A percentile compares a stretch with the other conserved stretches of the same genome.
Conservation (phyloP, 37 sponge, comb jelly and placozoan genomes). For the Oopsacas minuta region DNA sequence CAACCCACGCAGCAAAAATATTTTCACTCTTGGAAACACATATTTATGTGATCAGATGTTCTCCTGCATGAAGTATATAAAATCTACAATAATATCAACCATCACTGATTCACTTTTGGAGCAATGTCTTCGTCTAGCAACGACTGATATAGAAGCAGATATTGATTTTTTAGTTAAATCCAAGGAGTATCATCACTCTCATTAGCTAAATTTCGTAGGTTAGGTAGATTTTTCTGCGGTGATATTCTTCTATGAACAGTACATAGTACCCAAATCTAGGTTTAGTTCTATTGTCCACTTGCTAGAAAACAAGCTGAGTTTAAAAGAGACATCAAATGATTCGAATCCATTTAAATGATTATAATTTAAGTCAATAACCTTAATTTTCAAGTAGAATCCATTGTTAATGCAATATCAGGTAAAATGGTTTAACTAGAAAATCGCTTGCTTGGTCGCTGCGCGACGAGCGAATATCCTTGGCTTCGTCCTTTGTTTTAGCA, state of each 20-base stretch:
- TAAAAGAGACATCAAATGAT: not conserved
- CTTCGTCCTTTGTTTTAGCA: too few relatives aligned
- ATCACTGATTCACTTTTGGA: not conserved
- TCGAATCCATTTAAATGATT: not conserved
- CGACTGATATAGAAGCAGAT: too few relatives aligned
- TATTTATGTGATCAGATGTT: not conserved
- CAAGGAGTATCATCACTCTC: not conserved
- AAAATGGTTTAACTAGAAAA: too few relatives aligned
- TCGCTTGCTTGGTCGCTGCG: too few relatives aligned
- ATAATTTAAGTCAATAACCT: too few relatives aligned
- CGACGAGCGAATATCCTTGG: too few relatives aligned
- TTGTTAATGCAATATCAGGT: too few relatives aligned
- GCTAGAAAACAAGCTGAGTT: not conserved
- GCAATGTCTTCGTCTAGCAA: not conserved
- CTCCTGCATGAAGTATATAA: not conserved
- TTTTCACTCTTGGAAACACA: not conserved
- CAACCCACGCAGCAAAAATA: not conserved
- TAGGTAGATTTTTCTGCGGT: not conserved
- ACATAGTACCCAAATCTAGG: not conserved
- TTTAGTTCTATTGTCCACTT: too few relatives aligned
- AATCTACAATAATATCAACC: not conserved
- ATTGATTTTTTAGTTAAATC: not conserved
- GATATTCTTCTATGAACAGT: not conserved
- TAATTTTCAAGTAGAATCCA: too few relatives aligned
- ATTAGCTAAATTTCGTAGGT: not conserved